Conservation (phyloP, 2,888 invertebrate species). For the Biston stratarius region DNA sequence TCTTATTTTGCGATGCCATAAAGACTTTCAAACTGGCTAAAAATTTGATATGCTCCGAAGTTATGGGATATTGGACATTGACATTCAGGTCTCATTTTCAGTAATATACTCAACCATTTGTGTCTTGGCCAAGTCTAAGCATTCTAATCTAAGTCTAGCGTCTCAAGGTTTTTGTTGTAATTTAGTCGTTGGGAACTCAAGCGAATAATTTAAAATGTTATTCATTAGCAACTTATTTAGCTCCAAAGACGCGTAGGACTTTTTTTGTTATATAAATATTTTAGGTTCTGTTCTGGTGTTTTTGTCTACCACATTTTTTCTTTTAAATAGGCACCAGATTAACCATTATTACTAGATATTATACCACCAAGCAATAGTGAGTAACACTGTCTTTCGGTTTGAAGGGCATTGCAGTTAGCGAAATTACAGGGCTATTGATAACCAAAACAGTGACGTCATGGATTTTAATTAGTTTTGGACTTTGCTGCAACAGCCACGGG, state of each 20-base stretch:
- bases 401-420: no score
- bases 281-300: no score
- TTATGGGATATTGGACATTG: constrained; percentile 40
- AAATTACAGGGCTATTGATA: no score
- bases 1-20: constrained; percentile 12
- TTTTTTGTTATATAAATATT: background rate
- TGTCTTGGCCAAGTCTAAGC: constrained; percentile 1
- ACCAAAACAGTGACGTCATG: no score
- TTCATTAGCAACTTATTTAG: constrained; percentile 10
- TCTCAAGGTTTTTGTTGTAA: constrained; percentile 12
- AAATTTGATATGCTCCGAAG: constrained; percentile 52
- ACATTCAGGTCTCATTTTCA: constrained; percentile 21
- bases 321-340: no score
- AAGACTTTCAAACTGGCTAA: constrained; percentile 33
- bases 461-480: no score
- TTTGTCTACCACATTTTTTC: no score
- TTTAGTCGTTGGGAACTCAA: background rate
- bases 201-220: background rate
- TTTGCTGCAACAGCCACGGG: no score
- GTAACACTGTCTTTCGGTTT: no score
- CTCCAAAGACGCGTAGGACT: background rate
- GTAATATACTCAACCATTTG: background rate
- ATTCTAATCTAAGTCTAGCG: background rate
- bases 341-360: no score
- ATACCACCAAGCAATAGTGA: no score